A percentile compares a stretch with the other conserved stretches of the same genome.
Conservation (phyloP, 2,888 invertebrate species). For the Caenorhabditis wallacei region DNA sequence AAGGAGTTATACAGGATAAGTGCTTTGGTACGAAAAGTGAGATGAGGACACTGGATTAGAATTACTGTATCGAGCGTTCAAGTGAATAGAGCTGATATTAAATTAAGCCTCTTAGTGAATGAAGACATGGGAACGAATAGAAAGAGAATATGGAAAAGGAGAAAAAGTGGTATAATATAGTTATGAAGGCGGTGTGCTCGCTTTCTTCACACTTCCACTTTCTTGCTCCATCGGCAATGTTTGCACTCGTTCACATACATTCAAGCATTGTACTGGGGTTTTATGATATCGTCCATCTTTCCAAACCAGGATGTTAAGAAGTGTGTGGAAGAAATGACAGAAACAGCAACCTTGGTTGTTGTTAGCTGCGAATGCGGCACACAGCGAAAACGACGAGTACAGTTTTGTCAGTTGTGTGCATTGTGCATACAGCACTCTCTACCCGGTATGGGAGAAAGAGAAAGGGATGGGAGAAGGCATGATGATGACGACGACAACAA, state of each 20-base stretch:
- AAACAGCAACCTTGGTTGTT: constrained; percentile 46
- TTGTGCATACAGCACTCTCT: constrained; percentile 59
- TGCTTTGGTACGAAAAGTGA: constrained; percentile 22
- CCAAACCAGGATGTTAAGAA: constrained; percentile 46
- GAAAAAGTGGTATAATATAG: constrained; percentile 24
- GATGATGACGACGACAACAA: constrained; percentile 14
- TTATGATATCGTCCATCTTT: constrained; percentile 52
- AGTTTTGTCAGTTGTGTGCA: constrained; percentile 65
- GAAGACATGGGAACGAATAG: background rate
- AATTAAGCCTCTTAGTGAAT: too few relatives aligned
- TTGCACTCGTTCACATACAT: constrained; percentile 57
- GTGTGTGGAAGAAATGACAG: constrained; percentile 28
- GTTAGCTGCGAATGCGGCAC: constrained; percentile 38
- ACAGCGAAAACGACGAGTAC: constrained; percentile 45
- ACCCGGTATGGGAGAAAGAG: constrained; percentile 44
- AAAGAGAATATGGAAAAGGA: background rate
- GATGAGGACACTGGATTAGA: constrained; percentile 20
- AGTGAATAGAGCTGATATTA: too few relatives aligned
- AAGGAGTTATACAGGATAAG: constrained; percentile 45
- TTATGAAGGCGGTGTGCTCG: constrained; percentile 29
- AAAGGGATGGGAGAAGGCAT: constrained; percentile 54
- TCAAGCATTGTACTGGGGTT: constrained; percentile 58
- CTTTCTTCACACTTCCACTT: background rate
- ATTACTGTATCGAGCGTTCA: constrained; percentile 22
- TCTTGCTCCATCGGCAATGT: constrained; percentile 50